Base-by-base conservation (phyloP, 2,113 vertebrate genomes). In the Cygnus buccinator region DNA sequence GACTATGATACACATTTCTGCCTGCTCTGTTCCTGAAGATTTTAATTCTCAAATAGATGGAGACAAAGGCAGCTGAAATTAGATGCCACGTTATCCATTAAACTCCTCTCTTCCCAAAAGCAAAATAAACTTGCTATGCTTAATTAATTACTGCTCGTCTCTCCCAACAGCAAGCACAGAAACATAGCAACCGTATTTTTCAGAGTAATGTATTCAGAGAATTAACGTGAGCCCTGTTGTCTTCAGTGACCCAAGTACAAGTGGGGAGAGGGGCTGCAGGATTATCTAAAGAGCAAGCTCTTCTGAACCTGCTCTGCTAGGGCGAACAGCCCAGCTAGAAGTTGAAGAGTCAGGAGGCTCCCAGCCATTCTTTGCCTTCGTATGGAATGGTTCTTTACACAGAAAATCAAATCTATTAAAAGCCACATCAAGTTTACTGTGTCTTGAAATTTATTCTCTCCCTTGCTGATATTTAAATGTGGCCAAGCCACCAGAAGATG, bases 291-390 rank as follows among this genome's bases (percentile, higher is more conserved):
- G 43, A 65, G 48, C 65, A 54, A 37, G 35, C 71, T 93, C 92
- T 22, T 75, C 50, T 52, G 66, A 84, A 85, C 58, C 94, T 66
- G 33, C 71, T 28, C 75, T 52, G 88, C 29, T 12, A 37, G 57
- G 63, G 73, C 52, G 66, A 59, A 6, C 11, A 83, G 74, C 74
- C 50, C 87, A 85, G 57, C 55, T 2, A 16, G 84, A 52, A 76
- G 84, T 89, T 90, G 74, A 76, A 62, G 93, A 89, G 78, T 50
- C 93, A 85, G 94, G 84, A 82, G 89, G 75, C 87, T 82, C 89
- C 91, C 90, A 57, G 54, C 55, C 6, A 19, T 14, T 80, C 83
- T 54, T 46, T 83, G 87, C 84, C 78, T 91, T 67, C 87, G 76
- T 35, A 10, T 18, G 77, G 22, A 54, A 31, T 3, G 15, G 66